Conservation (phyloP, 2,888 invertebrate species). For the Pediacus dermestoides region DNA sequence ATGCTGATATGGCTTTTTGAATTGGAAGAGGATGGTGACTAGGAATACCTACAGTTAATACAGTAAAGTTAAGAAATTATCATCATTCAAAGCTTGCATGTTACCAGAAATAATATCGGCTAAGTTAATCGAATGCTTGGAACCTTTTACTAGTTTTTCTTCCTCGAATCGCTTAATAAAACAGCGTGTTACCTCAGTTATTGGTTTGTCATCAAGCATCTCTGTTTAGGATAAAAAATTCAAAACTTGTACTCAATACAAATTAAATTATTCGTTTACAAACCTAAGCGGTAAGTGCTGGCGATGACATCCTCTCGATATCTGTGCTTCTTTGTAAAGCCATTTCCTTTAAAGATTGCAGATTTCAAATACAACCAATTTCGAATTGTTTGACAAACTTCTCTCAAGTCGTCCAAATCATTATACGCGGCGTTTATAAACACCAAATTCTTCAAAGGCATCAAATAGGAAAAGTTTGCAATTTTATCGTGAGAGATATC, state of each 20-base stretch:
- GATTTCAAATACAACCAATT: slow-evolving; percentile 56
- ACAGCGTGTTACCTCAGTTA: slow-evolving; percentile 57
- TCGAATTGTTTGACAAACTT: slow-evolving; percentile 55
- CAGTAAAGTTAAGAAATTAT: too few relatives aligned
- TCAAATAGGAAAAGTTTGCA: slow-evolving; percentile 53
- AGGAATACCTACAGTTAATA: slow-evolving; percentile 40
- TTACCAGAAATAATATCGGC: slow-evolving; percentile 35
- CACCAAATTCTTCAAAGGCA: slow-evolving; percentile 54
- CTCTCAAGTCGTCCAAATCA: slow-evolving; percentile 54
- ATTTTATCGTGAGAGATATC: slow-evolving; percentile 65
- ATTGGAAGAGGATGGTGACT: slow-evolving; percentile 41
- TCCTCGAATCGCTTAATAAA: slow-evolving; percentile 64
- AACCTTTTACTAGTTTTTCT: slow-evolving; percentile 44
- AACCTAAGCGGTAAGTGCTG: slow-evolving; percentile 59
- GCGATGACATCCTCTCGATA: slow-evolving; percentile 68
- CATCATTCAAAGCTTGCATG: slow-evolving; percentile 1
- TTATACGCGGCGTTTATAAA: slow-evolving; percentile 60
- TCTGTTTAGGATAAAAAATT: slow-evolving; percentile 47
- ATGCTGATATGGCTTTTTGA: slow-evolving; percentile 45
- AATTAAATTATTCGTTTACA: slow-evolving; percentile 27
- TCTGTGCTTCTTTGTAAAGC: slow-evolving; percentile 59
- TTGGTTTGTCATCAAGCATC: slow-evolving; percentile 57
- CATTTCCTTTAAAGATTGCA: slow-evolving; percentile 60
- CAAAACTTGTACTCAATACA: slow-evolving; percentile 17
- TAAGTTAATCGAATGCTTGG: slow-evolving; percentile 33